Evolutionary conservation across 2,888 invertebrate genomes (phyloP).

Genomic region (Pyrgus malvae): DNA sequence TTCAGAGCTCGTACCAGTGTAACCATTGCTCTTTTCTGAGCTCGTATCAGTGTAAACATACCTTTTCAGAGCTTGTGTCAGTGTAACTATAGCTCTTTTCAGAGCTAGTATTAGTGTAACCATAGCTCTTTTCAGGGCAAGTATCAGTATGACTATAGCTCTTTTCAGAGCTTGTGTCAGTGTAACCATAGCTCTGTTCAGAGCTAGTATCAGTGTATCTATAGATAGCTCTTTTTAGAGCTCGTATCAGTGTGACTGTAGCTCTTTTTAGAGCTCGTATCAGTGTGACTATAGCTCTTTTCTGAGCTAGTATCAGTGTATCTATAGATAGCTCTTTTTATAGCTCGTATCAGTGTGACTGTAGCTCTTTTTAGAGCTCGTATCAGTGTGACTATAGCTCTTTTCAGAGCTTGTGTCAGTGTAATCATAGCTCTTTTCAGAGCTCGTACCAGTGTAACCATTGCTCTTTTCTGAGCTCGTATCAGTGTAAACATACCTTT

Average conservation of each 20-base stretch:
- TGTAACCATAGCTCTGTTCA: background rate
- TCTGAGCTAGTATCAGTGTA: slow-evolving; percentile 26
- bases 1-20: slow-evolving; percentile 1
- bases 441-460: slow-evolving; percentile 13
- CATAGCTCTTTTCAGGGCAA: slow-evolving; percentile 26
- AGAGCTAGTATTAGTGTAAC: slow-evolving; percentile 11
- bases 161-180: background rate
- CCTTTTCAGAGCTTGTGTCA: slow-evolving; percentile 25
- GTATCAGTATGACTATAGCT: slow-evolving; percentile 14
- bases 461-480: background rate
- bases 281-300: slow-evolving; percentile 25
- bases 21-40: slow-evolving; percentile 23
- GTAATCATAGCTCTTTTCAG: background rate
- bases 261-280: slow-evolving; percentile 24
- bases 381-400: slow-evolving; percentile 16
- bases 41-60: background rate
- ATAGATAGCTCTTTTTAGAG: slow-evolving; percentile 14
- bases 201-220: background rate
- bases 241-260: slow-evolving; percentile 19
- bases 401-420: slow-evolving; percentile 20
- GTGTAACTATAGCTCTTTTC: slow-evolving; percentile 13
- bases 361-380: slow-evolving; percentile 24
- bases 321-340: slow-evolving; percentile 30
- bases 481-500: slow-evolving; percentile 11
- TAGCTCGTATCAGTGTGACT: slow-evolving; percentile 24